These are phyloP conservation scores for Polydrusus pterygomalis DNA, from an alignment of 2,888 invertebrate species.

Conservation along the genomic window DNA sequence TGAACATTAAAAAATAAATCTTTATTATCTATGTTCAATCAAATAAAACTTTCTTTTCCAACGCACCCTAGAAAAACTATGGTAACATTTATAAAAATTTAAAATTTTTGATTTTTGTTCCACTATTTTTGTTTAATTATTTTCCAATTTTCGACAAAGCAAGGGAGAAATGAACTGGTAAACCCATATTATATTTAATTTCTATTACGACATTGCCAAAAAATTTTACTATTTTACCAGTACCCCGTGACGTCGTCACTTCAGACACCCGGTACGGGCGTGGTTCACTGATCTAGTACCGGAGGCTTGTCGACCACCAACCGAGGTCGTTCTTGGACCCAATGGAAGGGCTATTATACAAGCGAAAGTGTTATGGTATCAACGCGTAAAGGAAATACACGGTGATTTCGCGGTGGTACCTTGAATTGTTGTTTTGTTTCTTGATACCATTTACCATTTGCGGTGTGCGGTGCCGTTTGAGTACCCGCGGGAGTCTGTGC, in stretches of 20 bases:
- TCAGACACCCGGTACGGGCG: constrained; percentile 24
- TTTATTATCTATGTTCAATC: too few species aligned
- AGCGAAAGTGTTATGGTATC: constrained; percentile 42
- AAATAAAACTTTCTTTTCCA: too few species aligned
- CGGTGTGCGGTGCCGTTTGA: constrained; percentile 4
- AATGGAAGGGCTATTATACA: constrained; percentile 46
- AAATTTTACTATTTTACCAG: too few species aligned
- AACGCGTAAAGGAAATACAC: constrained; percentile 21
- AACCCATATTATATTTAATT: too few species aligned
- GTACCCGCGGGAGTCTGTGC: constrained; percentile 13
- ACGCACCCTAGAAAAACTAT: too few species aligned
- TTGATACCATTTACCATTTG: constrained; percentile 19
- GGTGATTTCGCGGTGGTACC: constrained; percentile 12
- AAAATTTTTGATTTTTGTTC: too few species aligned
- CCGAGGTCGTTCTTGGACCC: constrained; percentile 43
- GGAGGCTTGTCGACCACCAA: constrained; percentile 53
- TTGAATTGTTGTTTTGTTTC: constrained; percentile 26
- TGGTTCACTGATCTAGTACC: constrained; percentile 22
- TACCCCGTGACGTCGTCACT: constrained; percentile 7
- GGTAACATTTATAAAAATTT: too few species aligned
- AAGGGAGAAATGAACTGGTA: too few species aligned
- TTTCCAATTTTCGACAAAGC: too few species aligned
- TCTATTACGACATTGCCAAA: too few species aligned
- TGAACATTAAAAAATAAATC: too few species aligned
- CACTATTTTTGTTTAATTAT: too few species aligned